Evolutionary conservation across 2,888 invertebrate genomes (phyloP), one percentile per base, ranked within the genome.

Genomic region (Lasioglossum leucozonium): DNA sequence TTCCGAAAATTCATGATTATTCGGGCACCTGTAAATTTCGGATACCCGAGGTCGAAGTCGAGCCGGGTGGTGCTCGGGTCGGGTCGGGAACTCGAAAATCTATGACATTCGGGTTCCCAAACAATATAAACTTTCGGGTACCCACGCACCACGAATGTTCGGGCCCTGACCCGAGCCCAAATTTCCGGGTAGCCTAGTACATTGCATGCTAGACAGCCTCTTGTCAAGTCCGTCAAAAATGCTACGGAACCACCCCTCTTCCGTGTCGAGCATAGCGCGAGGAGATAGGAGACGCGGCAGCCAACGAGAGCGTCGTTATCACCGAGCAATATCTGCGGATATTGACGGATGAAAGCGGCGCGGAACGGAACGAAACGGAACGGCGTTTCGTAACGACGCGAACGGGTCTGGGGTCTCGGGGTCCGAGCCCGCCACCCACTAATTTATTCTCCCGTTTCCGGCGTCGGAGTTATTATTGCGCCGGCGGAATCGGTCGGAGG

Each of bases 391-490:
- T 67, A 67, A 65, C 65, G 65, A 34, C 51, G 40, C 51, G 40
- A 42, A 16, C 58, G 62, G n/a, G 79, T 47, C 47, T 47, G 18
- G 47, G 47, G 76, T 62, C 67, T 58, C 67, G 67, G 78, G 30
- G 73, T 72, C 62, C 62, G n/a, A 30, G 44, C 55, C 65, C 42
- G 26, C 42, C 40, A 55, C 62, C 73, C 30, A 79, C 51, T 78
- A 82, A 86, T 86, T 87, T 87, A 87, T 87, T 80, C 82, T 58
- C 18, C 73, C 74, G 79, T 65, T 73, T 69, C 69, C 73, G 72
- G 75, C 77, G 75, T 55, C 75, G 69, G 65, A 78, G 77, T 87
- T 87, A 87, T 87, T 87, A 87, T 87, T 78, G 76, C 84, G 75
- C 74, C 84, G 44, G 71, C 76, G 72, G 81, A 79, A 80, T 40